These are phyloP conservation scores for Notolabrus celidotus DNA, from an alignment of 2,797 vertebrate genomes.

Conservation along the genomic window DNA sequence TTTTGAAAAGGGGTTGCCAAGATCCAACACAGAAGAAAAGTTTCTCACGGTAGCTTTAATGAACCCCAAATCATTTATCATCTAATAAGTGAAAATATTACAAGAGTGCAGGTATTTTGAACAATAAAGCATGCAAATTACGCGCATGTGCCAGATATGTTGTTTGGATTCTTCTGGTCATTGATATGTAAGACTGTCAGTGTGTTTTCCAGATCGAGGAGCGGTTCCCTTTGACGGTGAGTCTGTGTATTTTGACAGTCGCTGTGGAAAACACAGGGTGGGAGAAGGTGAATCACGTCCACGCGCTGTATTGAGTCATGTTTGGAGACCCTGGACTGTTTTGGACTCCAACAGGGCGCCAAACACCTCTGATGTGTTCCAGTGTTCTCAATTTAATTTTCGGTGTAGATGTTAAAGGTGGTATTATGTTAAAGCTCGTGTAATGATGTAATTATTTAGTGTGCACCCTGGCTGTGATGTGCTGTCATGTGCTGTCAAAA, in stretches of 20 bases:
- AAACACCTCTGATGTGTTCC: not conserved
- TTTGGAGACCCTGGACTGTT: not conserved
- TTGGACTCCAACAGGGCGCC: constrained; percentile 4
- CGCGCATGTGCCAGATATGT: too few relatives aligned
- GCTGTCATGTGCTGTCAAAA: constrained; percentile 38
- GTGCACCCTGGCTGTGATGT: not conserved
- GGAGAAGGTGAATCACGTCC: constrained; percentile 42
- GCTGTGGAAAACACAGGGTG: constrained; percentile 20
- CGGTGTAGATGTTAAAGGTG: not conserved
- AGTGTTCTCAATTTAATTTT: constrained; percentile 9
- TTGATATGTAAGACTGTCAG: too few relatives aligned
- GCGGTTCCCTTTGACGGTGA: constrained; percentile 3
- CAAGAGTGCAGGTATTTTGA: too few relatives aligned
- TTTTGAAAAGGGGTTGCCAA: too few relatives aligned
- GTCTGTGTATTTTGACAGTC: constrained; percentile 53
- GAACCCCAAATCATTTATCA: too few relatives aligned
- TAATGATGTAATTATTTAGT: not conserved
- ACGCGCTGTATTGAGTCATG: not conserved
- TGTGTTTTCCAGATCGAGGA: too few relatives aligned
- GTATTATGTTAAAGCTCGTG: not conserved
- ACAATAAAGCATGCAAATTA: too few relatives aligned
- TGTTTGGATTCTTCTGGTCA: too few relatives aligned
- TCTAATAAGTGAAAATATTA: too few relatives aligned
- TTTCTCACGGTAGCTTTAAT: too few relatives aligned
- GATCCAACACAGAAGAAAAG: too few relatives aligned